phyloP scores from a whole-genome alignment of 2,888 invertebrate genomes.

The Cheilosia urbana region DNA sequence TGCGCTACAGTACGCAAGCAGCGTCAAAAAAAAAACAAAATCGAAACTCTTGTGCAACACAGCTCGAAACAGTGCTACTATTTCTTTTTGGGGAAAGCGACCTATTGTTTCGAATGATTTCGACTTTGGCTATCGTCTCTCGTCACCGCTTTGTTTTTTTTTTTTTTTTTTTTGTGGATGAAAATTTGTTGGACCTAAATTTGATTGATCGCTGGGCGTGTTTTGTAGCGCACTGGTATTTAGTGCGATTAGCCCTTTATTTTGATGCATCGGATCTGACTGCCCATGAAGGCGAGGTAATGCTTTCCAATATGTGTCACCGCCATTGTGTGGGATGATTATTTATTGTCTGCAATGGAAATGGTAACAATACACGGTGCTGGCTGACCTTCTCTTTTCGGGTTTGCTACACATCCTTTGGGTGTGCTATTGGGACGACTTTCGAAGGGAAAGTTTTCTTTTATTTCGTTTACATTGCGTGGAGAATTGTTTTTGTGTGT shows the following conservation, averaged over 20 bases:
- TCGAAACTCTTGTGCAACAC: conserved; percentile 68
- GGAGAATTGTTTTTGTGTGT: conserved; percentile 37
- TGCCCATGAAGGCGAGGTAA: background rate
- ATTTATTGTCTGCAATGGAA: conserved; percentile 58
- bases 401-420: conserved; percentile 65
- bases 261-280: background rate
- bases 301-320: conserved; percentile 5
- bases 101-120: conserved; percentile 59
- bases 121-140: conserved; percentile 24
- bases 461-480: conserved; percentile 55
- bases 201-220: conserved; percentile 63
- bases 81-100: conserved; percentile 69
- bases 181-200: conserved; percentile 35
- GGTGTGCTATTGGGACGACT: conserved; percentile 46
- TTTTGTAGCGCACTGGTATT: conserved; percentile 37
- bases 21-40: conserved; percentile 63
- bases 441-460: conserved; percentile 74
- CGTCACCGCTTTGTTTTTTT: background rate
- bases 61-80: conserved; percentile 46
- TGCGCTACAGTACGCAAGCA: conserved; percentile 77
- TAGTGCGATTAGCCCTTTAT: conserved; percentile 62
- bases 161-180: background rate
- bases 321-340: conserved; percentile 62
- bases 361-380: conserved; percentile 50
- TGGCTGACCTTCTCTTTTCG: conserved; percentile 61